Evolutionary conservation across 2,797 vertebrate species (phyloP).

Genomic region (Chrosomus eos): DNA sequence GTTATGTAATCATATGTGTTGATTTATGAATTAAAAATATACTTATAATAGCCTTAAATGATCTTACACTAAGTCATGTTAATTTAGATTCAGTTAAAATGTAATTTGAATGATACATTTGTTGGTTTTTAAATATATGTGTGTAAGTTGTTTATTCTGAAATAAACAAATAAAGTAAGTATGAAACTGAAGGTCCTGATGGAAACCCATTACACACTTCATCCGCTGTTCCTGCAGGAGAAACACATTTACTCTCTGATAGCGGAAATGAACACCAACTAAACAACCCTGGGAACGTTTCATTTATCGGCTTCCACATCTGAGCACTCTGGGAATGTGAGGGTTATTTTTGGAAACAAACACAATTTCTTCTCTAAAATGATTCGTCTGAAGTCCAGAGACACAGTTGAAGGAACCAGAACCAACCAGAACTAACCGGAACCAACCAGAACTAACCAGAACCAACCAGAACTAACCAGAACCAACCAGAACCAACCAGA

Average conservation of each 20-base stretch:
- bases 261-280: neutral
- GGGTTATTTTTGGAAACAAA: neutral
- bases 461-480: too few relatives aligned
- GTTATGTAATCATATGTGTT: neutral
- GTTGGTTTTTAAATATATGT: too few relatives aligned
- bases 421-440: too few relatives aligned
- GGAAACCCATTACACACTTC: neutral
- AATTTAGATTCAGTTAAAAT: too few relatives aligned
- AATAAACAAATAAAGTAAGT: too few relatives aligned
- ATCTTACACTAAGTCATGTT: neutral
- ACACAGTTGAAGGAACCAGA: neutral
- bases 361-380: neutral
- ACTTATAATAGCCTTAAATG: neutral
- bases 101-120: neutral
- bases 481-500: too few relatives aligned
- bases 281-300: conserved; percentile 5
- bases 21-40: neutral
- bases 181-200: neutral
- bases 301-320: neutral
- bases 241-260: neutral
- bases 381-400: neutral
- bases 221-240: neutral
- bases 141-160: neutral
- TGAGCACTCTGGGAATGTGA: neutral
- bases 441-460: too few relatives aligned